Base-by-base conservation (phyloP, 2,888 invertebrate genomes). In the Sipha maydis region DNA sequence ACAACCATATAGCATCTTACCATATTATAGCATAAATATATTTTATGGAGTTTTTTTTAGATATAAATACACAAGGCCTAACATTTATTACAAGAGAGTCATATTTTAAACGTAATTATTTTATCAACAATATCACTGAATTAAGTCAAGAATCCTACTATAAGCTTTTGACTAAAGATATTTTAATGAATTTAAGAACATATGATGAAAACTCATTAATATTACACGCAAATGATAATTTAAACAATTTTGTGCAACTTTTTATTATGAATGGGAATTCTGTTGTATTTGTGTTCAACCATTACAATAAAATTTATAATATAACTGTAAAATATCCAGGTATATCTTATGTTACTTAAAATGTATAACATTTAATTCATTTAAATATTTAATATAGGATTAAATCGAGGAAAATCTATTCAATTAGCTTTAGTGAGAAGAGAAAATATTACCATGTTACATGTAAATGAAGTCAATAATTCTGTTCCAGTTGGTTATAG, bases 201-300 rank as follows among this genome's bases (percentile, higher is more conserved):
- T 97, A 97, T 91, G 96, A 96, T 91, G 93, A 94, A 71, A 94
- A 96, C 90, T 95, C 97, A 0, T 92, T 98, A 90, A 95, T 98
- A 31, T 93, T 98, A 14, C 98, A 98, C 91, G 97, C 97, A 61
- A 97, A 98, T 91, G 98, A 98, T 92, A 96, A 98, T 92, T 93
- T 97, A 89, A 98, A 98, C 91, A 98, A 98, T 92, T 98, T 98
- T 92, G 95, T 97, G 83, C 98, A 98, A 92, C 92, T 98, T 54
- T 97, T 96, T 92, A 95, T 97, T 90, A 94, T 95, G 90, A 95
- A 95, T 90, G 95, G 96, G 25, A 95, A 95, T 17, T 94, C 95
- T 92, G 95, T 97, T 41, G 95, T 97, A 76, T 97, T 97, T 91
- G 93, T 97, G 5, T 97, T 97, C 92, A 98, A 98, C 92, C 94